Evolutionary conservation across 2,113 vertebrate species (phyloP).

Genomic region (Bothrops jararaca): DNA sequence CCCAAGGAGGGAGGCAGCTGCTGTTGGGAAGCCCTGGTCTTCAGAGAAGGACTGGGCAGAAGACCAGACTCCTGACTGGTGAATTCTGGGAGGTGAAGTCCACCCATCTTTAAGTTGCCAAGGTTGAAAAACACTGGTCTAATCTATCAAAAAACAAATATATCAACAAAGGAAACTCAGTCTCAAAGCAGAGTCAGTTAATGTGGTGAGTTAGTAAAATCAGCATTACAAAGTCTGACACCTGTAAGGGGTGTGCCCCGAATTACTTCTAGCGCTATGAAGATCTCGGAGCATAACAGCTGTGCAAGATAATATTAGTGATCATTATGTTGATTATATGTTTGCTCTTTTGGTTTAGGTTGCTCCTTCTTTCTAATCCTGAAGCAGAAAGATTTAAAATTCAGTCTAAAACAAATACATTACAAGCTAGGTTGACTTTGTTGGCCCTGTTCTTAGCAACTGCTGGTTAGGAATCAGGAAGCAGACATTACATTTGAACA

Average conservation of each 20-base stretch:
- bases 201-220: not conserved
- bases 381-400: not conserved
- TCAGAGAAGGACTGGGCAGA: not conserved
- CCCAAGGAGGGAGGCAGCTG: not conserved
- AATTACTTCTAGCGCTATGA: not conserved
- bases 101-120: not conserved
- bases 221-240: not conserved
- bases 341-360: not conserved
- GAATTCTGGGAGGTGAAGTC: not conserved
- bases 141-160: not conserved
- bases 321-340: not conserved
- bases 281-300: not conserved
- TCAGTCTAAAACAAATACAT: not conserved
- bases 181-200: not conserved
- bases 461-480: not conserved
- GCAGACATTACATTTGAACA: not conserved
- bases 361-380: not conserved
- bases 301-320: not conserved
- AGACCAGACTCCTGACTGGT: not conserved
- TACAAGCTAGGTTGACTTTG: not conserved
- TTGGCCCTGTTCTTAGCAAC: not conserved
- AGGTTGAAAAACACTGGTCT: not conserved
- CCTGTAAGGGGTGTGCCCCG: not conserved
- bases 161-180: not conserved
- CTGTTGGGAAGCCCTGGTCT: not conserved